Base-by-base conservation (phyloP, 2,113 vertebrate species). In the Sander lucioperca region DNA sequence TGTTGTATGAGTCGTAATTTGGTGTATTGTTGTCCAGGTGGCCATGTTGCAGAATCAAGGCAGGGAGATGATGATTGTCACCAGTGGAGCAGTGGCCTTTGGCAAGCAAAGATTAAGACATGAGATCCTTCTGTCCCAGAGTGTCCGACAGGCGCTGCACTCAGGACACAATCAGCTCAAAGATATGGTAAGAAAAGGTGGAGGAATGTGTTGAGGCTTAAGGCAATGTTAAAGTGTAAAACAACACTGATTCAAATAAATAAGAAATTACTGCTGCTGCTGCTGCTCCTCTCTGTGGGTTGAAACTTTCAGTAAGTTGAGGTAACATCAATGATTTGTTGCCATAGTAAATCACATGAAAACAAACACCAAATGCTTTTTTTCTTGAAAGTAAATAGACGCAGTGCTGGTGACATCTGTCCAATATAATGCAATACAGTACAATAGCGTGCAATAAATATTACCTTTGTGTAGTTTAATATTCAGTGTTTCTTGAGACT, bases 31-130 rank as follows among this genome's bases (percentile, higher is more conserved):
- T 51, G 19, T 73, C 47, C 80, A 99, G 98, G 97, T 99, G 79
- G 97, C 98, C 1, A 92, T 99, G 95, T 95, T 99, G 65, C 98
- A 99, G 90, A 99, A 97, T 88, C 98, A 99, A 85, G 98, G 98
- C 80, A 95, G 97, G 85, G 98, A 99, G 92, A 99, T 99, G 98
- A 96, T 99, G 96, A 97, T 99, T 39, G 98, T 99, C 71, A 99
- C 98, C 86, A 99, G 98, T 7, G 98, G 98, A 11, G 98, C 98
- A 0, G 98, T 99, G 72, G 98, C 98, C 19, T 99, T 99, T 25
- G 98, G 98, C n/a, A 99, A 97, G 80, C 98, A 99, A 68, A 96
- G 98, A 63, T 91, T 99, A 76, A 96, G 98, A 75, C 98, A 99
- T 10, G 98, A 99, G 94, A 99, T 99, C 88, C 93, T 99, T 84